Evolutionary conservation across 2,888 invertebrate genomes (phyloP).

Genomic region (Philereme vetulata): DNA sequence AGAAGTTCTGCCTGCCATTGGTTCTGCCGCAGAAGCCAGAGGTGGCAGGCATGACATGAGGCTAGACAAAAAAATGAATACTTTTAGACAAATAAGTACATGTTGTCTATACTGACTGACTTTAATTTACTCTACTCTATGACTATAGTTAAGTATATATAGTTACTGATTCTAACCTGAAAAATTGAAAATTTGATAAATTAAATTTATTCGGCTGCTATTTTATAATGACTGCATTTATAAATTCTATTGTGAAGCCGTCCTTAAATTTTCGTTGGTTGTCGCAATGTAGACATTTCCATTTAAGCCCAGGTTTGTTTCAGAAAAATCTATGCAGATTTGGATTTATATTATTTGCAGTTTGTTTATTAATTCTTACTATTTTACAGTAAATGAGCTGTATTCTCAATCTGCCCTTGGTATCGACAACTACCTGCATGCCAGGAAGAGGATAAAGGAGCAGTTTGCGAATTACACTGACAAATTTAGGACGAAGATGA

Average conservation of each 20-base stretch:
- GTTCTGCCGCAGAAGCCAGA: no score
- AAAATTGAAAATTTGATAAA: constrained; percentile 1
- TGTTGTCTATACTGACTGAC: no score
- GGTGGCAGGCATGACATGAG: no score
- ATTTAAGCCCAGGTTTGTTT: constrained; percentile 49
- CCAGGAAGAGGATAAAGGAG: constrained; percentile 78
- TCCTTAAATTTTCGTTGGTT: constrained; percentile 47
- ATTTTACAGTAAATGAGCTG: constrained; percentile 67
- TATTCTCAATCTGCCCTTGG: constrained; percentile 85
- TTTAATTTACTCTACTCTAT: no score
- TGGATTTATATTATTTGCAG: not conserved
- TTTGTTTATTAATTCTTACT: not conserved
- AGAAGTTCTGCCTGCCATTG: no score
- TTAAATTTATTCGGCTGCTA: not conserved
- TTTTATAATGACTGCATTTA: constrained; percentile 55
- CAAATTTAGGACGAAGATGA: constrained; percentile 89
- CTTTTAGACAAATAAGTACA: no score
- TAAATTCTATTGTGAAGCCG: constrained; percentile 50
- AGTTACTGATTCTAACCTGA: constrained; percentile 32
- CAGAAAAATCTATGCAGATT: not conserved
- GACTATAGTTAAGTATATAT: not conserved
- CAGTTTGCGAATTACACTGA: constrained; percentile 86
- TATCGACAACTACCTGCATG: constrained; percentile 82
- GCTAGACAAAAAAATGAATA: no score
- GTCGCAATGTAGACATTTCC: constrained; percentile 47